Base-by-base conservation (phyloP, 2,113 vertebrate species). In the Gorsachius goisagi region DNA sequence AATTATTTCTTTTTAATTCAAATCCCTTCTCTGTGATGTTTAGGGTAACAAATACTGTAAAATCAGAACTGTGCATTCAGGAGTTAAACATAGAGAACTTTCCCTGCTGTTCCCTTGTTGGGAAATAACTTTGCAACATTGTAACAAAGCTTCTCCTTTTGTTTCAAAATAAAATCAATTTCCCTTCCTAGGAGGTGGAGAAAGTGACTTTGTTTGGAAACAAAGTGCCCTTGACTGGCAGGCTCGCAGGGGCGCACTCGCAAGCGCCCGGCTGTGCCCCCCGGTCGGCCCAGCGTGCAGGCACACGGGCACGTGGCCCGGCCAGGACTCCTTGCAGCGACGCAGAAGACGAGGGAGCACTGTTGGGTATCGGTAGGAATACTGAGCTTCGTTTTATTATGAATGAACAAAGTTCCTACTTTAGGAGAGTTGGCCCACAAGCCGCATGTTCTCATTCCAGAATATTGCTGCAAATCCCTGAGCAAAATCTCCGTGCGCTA, bases 231-330 rank as follows among this genome's bases (percentile, higher is more conserved):
- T 63, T 22, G 64, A 41, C 16, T 12, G 8, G 14, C 15, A 18
- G 2, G 8, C 37, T 45, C 22, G 2, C 12, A 1, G 2, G 18
- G 13, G 5, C 8, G 22, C 6, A 2, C 35, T 52, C 1, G 3
- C 2, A 4, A 20, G 35, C 53, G 8, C 7, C 28, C 55, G 12
- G 62, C 47, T 2, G 1, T 58, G 56, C 21, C 23, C 72, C 21
- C 11, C 6, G 9, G 33, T 5, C 52, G 47, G 59, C 24, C 84
- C 32, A 22, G 85, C 9, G 2, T 28, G 16, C 20, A 18, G 39
- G 62, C 35, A 16, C 45, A 11, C 47, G 22, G 55, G 26, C 4
- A 0, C 3, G 21, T 4, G 26, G 9, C 55, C n/a, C 19, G 59
- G 21, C 12, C 66, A 28, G 81, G 66, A 14, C 37, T 23, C 63